Evolutionary conservation across 1,140 invertebrate genomes (phyloP).

Genomic region (Euura lappo): DNA sequence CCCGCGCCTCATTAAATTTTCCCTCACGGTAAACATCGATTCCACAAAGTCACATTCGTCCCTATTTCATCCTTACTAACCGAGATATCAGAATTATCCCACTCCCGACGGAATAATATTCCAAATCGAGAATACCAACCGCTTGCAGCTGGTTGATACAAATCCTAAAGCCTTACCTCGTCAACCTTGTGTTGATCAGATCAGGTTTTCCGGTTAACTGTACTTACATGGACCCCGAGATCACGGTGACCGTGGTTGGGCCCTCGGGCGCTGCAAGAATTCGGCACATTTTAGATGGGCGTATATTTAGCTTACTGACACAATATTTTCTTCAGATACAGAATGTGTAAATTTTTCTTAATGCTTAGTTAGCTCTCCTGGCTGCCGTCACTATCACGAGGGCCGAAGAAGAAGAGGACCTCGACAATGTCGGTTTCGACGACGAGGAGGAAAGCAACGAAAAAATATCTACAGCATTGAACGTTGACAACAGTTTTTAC

Average conservation of each 20-base stretch:
- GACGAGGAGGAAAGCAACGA: constrained; percentile 39
- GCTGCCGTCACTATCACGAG: not conserved
- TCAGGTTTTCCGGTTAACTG: too few relatives aligned
- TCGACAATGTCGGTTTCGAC: constrained; percentile 27
- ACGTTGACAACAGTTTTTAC: constrained; percentile 41
- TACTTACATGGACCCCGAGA: too few relatives aligned
- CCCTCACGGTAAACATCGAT: not conserved
- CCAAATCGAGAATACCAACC: too few relatives aligned
- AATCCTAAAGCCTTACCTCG: not conserved
- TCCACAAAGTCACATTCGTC: not conserved
- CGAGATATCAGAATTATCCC: too few relatives aligned
- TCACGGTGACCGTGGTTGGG: too few relatives aligned
- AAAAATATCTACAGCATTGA: constrained; percentile 56
- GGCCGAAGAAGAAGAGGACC: constrained; percentile 27
- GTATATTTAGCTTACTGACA: too few relatives aligned
- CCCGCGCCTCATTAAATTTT: not conserved
- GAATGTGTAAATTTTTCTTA: not conserved
- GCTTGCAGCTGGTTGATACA: not conserved
- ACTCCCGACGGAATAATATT: too few relatives aligned
- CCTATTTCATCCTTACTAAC: not conserved
- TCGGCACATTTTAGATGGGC: too few relatives aligned
- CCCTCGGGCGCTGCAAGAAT: too few relatives aligned
- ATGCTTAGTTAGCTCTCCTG: constrained; percentile 6
- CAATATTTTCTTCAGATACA: too few relatives aligned
- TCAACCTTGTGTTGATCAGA: not conserved